A percentile compares a stretch with the other conserved stretches of the same genome.
Evolutionary conservation across 2,888 invertebrate species (phyloP).

Genomic region (Deilephila elpenor): DNA sequence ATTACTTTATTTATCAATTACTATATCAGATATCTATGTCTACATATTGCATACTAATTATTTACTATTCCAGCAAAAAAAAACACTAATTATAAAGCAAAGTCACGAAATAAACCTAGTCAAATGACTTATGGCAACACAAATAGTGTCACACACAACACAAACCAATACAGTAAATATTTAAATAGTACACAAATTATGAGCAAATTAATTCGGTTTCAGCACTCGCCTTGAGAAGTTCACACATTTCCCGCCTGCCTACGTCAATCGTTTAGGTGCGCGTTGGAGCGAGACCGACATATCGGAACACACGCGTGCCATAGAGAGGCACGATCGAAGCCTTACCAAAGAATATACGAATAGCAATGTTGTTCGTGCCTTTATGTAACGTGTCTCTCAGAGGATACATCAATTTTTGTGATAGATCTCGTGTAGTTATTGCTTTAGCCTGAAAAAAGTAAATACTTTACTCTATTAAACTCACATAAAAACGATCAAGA

Average conservation of each 20-base stretch:
- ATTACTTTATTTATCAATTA: no score
- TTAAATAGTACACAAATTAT: conserved; percentile 19
- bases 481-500: no score
- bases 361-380: neutral
- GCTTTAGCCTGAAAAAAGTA: no score
- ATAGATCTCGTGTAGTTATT: no score
- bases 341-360: conserved; percentile 57
- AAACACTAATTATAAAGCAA: no score
- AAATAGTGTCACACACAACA: neutral
- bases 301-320: conserved; percentile 48
- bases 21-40: no score
- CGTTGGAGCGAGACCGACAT: conserved; percentile 49
- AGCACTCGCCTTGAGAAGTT: conserved; percentile 56
- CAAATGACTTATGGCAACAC: neutral
- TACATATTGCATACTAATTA: no score
- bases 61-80: no score
- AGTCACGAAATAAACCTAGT: no score
- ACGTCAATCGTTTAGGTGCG: conserved; percentile 61
- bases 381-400: conserved; percentile 6
- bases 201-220: conserved; percentile 36
- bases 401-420: neutral
- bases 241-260: conserved; percentile 62
- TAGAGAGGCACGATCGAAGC: conserved; percentile 55
- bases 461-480: neutral
- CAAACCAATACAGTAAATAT: neutral